Evolutionary conservation across 2,797 vertebrate species (phyloP).

Genomic region (Dermochelys coriacea): DNA sequence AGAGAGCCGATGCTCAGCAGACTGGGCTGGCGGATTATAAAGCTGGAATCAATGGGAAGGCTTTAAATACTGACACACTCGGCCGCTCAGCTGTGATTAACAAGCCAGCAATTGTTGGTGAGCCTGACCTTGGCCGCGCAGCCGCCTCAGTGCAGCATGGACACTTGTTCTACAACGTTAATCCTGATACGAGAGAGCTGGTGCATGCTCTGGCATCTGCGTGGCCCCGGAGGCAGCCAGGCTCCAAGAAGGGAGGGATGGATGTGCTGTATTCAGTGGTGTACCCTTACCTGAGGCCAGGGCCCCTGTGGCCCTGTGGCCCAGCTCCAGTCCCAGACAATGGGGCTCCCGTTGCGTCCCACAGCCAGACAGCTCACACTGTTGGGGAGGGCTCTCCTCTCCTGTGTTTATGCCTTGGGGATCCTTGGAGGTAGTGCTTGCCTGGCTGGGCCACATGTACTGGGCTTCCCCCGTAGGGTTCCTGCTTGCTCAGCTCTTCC

Average conservation of each 20-base stretch:
- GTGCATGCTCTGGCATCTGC: not conserved
- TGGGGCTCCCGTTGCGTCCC: not conserved
- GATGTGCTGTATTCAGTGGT: not conserved
- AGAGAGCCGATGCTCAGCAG: too few relatives aligned
- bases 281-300: not conserved
- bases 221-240: not conserved
- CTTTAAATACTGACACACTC: not conserved
- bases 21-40: not conserved
- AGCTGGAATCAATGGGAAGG: not conserved
- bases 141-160: not conserved
- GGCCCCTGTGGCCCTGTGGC: not conserved
- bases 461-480: not conserved
- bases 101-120: not conserved
- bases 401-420: too few relatives aligned
- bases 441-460: not conserved
- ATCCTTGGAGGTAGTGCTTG: not conserved
- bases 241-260: not conserved
- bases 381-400: not conserved
- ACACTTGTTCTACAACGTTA: not conserved
- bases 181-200: not conserved
- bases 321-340: not conserved
- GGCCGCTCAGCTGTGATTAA: not conserved
- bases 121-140: not conserved
- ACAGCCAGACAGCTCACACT: too few relatives aligned
- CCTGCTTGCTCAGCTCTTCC: not conserved